Percentiles rank a stretch among this genome's conserved stretches.
phyloP scores from a whole-genome alignment of 2,888 invertebrate species.

The Epistrophella euchroma region DNA sequence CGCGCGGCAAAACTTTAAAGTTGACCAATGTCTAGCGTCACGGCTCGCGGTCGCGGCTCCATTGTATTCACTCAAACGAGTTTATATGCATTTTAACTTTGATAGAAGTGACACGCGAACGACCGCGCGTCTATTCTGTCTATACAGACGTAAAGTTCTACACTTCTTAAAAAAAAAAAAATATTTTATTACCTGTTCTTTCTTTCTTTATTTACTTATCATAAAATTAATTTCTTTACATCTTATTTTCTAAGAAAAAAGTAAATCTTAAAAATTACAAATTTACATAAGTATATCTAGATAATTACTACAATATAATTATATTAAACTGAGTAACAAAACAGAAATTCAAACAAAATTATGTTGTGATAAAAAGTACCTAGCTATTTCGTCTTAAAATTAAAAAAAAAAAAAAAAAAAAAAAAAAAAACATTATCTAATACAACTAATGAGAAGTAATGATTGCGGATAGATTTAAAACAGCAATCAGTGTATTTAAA shows the following conservation, averaged over 20 bases:
- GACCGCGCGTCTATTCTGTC: too few species aligned
- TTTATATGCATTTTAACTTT: too few species aligned
- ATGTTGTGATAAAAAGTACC: slow-evolving; percentile 52
- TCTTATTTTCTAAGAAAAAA: slow-evolving; percentile 60
- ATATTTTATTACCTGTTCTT: neutral
- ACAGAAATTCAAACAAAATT: slow-evolving; percentile 52
- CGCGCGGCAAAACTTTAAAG: too few species aligned
- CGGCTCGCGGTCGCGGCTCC: too few species aligned
- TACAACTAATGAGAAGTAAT: slow-evolving; percentile 71
- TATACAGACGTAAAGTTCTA: too few species aligned
- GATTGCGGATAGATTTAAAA: slow-evolving; percentile 20
- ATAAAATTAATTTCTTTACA: slow-evolving; percentile 56
- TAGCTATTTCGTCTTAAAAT: slow-evolving; percentile 44
- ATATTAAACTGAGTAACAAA: slow-evolving; percentile 56
- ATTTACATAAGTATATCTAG: slow-evolving; percentile 55
- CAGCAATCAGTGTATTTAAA: slow-evolving; percentile 33
- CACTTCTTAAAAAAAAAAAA: neutral
- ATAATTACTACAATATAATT: slow-evolving; percentile 20
- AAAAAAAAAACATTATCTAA: slow-evolving; percentile 53
- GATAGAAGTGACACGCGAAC: too few species aligned
- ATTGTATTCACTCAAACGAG: too few species aligned
- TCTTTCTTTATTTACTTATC: slow-evolving; percentile 48
- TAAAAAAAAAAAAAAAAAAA: slow-evolving; percentile 44
- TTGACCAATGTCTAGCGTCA: too few species aligned
- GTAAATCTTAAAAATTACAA: slow-evolving; percentile 54